phyloP scores from a whole-genome alignment of 1,140 invertebrate genomes.

The Papilio polyxenes region DNA sequence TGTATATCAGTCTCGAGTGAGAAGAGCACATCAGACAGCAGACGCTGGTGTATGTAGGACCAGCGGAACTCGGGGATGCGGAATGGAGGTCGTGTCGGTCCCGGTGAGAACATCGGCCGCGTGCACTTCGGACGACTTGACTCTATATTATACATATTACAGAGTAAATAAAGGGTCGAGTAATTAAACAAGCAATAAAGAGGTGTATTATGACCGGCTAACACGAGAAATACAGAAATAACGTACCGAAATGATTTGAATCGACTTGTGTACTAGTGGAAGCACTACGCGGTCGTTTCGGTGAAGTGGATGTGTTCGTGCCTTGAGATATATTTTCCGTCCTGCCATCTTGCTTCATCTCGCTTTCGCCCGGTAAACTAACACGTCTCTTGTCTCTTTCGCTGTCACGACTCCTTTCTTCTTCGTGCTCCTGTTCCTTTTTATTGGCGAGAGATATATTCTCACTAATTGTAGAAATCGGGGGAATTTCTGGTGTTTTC shows the following conservation, averaged over 20 bases:
- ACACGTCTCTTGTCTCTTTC: conserved; percentile 82
- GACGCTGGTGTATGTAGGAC: conserved; percentile 99
- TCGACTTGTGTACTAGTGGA: conserved; percentile 90
- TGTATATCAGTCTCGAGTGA: conserved; percentile 99
- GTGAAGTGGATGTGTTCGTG: conserved; percentile 78
- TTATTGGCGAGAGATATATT: conserved; percentile 78
- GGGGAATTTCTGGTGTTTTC: conserved; percentile 84
- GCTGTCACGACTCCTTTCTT: conserved; percentile 65
- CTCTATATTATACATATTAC: neutral
- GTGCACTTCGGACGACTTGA: conserved; percentile 61
- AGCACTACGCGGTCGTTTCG: conserved; percentile 86
- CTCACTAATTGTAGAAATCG: conserved; percentile 88
- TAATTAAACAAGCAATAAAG: neutral
- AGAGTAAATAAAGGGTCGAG: neutral
- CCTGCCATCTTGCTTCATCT: conserved; percentile 77
- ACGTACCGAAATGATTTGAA: conserved; percentile 84
- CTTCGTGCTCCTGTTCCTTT: conserved; percentile 66
- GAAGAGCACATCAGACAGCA: conserved; percentile 98
- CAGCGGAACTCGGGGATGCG: conserved; percentile 99
- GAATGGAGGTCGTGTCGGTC: conserved; percentile 97
- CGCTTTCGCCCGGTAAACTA: conserved; percentile 83
- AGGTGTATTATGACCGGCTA: neutral
- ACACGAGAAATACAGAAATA: neutral
- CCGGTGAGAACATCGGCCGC: conserved; percentile 96
- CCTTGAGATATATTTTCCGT: conserved; percentile 66